Evolutionary conservation across 37 sponge, comb jelly and placozoan genomes (phyloP), one percentile per base, ranked within the genome.

Genomic region (Agelas oroides): DNA sequence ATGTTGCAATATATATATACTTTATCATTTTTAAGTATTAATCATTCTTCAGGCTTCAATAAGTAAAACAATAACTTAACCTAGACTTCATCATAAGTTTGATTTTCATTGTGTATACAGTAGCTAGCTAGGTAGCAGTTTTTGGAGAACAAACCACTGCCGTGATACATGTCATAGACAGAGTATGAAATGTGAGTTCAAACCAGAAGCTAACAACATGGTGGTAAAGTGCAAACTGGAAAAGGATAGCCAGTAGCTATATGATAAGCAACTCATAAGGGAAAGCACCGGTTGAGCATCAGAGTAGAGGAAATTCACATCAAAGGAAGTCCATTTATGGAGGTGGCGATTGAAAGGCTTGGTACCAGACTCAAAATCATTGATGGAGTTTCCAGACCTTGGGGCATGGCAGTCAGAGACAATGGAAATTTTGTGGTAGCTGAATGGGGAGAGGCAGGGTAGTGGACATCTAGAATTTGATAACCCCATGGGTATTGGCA

Each of bases 391-490:
- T 28, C 11, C 11, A 14, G 31, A 34, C 68, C 68, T 2, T 14
- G 14, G 32, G 68, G 68, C 2, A 11, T 67, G 34, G 34, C 68
- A 31, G 2, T 28, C 34, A 24, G 34, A 30, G 34, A 34, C 5
- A 28, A 67, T 16, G 28, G 32, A 1, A 11, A 67, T 14, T 2
- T 67, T 11, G 11, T 67, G 14, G 33, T 67, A 30, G 32, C 34
- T 2, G 68, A 67, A 34, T 33, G 1, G 2, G 34, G 83, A 73
- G 23, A 73, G 28, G 33, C 31, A 40, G 2, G 83, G 83, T 5
- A 72, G 33, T 36, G 63, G 73, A 16, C 73, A 38, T 1, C 73
- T 83, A 20, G 59, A 83, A 63, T 83, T 83, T 41, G 2, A 83
- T 1, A 38, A 24, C 27, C 83, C 83, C 14, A 23, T 33, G 23